Conservation (phyloP, 2,797 vertebrate species). For the Sebastes umbrosus region DNA sequence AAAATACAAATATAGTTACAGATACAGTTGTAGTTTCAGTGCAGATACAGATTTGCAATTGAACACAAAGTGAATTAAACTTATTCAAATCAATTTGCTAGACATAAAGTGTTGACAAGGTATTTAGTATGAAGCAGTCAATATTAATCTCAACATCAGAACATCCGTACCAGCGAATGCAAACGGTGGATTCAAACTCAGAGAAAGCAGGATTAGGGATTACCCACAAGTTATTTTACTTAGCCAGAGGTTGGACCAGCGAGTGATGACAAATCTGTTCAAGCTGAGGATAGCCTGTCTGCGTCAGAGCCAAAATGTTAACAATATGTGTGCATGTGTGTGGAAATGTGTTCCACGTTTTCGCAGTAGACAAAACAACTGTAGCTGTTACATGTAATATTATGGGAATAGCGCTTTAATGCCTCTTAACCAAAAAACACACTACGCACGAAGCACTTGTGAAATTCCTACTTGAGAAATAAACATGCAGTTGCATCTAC, state of each 20-base stretch:
- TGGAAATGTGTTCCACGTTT: constrained; percentile 39
- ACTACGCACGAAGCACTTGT: not conserved
- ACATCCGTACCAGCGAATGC: constrained; percentile 8
- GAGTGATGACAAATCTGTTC: constrained; percentile 61
- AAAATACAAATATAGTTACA: not conserved
- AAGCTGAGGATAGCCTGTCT: constrained; percentile 59
- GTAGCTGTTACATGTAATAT: constrained; percentile 31
- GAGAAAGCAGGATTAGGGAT: constrained; percentile 50
- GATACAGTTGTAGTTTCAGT: not conserved
- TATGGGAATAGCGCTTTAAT: constrained; percentile 10
- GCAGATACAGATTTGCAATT: not conserved
- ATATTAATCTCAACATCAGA: not conserved
- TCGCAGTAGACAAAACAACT: constrained; percentile 48
- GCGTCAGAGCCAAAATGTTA: constrained; percentile 46
- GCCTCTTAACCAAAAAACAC: constrained; percentile 3
- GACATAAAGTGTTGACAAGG: not conserved
- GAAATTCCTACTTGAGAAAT: not conserved
- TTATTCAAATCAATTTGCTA: not conserved
- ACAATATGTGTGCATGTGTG: constrained; percentile 12
- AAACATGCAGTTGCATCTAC: not conserved
- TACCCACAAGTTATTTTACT: constrained; percentile 54
- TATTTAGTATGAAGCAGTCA: not conserved
- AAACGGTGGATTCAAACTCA: constrained; percentile 36
- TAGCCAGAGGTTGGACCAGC: constrained; percentile 28
- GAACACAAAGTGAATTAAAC: not conserved